phyloP scores from a whole-genome alignment of 2,797 vertebrate species.

The Gymnoscopelus braueri region DNA sequence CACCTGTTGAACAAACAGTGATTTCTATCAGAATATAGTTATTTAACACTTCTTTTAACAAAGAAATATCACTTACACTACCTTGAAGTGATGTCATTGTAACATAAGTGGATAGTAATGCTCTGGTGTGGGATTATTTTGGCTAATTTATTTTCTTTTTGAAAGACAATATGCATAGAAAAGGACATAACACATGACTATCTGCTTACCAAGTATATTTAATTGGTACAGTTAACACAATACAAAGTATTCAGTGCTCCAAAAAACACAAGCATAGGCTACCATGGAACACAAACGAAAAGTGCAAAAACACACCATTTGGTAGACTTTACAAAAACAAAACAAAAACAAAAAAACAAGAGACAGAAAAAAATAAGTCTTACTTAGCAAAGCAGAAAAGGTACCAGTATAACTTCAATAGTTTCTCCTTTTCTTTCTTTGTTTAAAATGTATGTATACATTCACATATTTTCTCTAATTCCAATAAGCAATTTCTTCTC shows the following conservation, averaged over 20 bases:
- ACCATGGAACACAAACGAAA: conserved; percentile 80
- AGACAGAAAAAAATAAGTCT: conserved; percentile 65
- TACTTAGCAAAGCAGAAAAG: conserved; percentile 81
- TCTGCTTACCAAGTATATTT: conserved; percentile 80
- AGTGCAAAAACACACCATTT: conserved; percentile 83
- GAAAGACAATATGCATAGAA: conserved; percentile 7
- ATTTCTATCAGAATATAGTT: no score
- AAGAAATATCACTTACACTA: no score
- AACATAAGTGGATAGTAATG: no score
- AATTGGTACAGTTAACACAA: conserved; percentile 88
- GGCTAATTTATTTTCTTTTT: no score
- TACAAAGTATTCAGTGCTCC: conserved; percentile 86
- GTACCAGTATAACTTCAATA: conserved; percentile 76
- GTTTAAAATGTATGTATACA: conserved; percentile 81
- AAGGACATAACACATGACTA: background rate
- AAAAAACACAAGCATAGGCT: conserved; percentile 81
- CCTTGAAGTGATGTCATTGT: no score
- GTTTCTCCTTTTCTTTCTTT: conserved; percentile 70
- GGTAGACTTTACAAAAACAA: conserved; percentile 69
- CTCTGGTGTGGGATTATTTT: no score
- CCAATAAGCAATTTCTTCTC: conserved; percentile 66
- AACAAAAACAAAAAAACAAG: conserved; percentile 1
- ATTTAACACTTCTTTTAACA: no score
- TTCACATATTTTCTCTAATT: conserved; percentile 80
- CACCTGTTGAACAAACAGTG: no score